phyloP scores from a whole-genome alignment of 35 echinoderm and acorn worm species.

The Lytechinus variegatus region DNA sequence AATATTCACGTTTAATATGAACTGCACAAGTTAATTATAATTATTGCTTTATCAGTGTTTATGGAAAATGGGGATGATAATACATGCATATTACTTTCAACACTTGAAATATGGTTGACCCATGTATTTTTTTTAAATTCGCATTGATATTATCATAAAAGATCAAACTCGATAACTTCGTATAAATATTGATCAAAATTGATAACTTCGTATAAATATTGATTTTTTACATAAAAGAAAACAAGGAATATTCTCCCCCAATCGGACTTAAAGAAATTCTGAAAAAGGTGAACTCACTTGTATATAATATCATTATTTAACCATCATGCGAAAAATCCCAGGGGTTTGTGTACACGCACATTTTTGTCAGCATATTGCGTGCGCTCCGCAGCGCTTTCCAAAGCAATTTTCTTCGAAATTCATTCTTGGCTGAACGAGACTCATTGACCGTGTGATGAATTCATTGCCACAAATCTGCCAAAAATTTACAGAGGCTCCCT shows the following conservation, averaged over 20 bases:
- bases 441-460: not conserved
- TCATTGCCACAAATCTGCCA: not conserved
- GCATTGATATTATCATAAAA: too few species aligned
- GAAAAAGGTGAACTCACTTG: not conserved
- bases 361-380: not conserved
- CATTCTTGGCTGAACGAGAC: not conserved
- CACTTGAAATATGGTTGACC: too few species aligned
- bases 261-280: not conserved
- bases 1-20: too few species aligned
- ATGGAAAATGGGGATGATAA: too few species aligned
- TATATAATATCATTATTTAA: not conserved
- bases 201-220: not conserved
- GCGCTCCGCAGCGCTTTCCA: not conserved
- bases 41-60: too few species aligned
- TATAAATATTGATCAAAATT: not conserved
- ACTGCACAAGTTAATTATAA: too few species aligned
- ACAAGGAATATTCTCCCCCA: not conserved
- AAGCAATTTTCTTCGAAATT: conserved; percentile 14
- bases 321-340: not conserved
- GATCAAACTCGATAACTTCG: not conserved
- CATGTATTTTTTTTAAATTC: too few species aligned
- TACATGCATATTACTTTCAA: too few species aligned
- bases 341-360: not conserved
- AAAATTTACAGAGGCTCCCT: not conserved
- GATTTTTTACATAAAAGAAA: not conserved